Evolutionary conservation across 2,888 invertebrate species (phyloP), one percentile per base, ranked within the genome.

Genomic region (Eilema caniola): DNA sequence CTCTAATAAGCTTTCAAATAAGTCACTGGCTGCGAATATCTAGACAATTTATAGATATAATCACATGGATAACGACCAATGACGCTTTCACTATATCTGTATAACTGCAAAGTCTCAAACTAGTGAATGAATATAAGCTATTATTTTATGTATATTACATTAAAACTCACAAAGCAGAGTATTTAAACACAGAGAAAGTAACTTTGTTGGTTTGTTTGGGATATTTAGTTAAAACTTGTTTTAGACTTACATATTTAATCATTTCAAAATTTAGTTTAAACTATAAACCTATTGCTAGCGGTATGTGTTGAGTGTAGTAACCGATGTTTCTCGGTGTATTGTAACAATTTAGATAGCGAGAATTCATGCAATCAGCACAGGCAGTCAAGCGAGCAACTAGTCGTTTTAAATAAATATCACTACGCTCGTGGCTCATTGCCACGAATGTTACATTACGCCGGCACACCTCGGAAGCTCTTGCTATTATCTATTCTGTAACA

Each of bases 1-100:
- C n/a, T 53, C 53, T 53, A 53, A 53, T 53, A 53, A 20, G n/a
- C 53, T n/a, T 53, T 53, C n/a, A 53, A 53, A 53, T 53, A 53
- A 53, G 53, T 53, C n/a, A n/a, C 53, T n/a, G n/a, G n/a, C 10
- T 53, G n/a, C 53, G n/a, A n/a, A 53, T 53, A n/a, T 53, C 53
- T 53, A 53, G 53, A n/a, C 53, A 53, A 53, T 53, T 53, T 53
- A 53, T 53, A 41, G 16, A 41, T 41, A 41, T 41, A n/a, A 53
- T 20, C 8, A 16, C 53, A n/a, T 20, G 10, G 53, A 53, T 53
- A 53, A 8, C 1, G 20, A 53, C 53, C n/a, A 53, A 53, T 10
- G 53, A 53, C 10, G 20, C 53, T 53, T 53, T 53, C 20, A 1
- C n/a, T 8, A 53, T n/a, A n/a, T 47, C 47, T 53, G n/a, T 8